These are phyloP conservation scores for Dendronephthya gigantea DNA, from an alignment of 64 coral and sea anemone species.

Conservation along the genomic window DNA sequence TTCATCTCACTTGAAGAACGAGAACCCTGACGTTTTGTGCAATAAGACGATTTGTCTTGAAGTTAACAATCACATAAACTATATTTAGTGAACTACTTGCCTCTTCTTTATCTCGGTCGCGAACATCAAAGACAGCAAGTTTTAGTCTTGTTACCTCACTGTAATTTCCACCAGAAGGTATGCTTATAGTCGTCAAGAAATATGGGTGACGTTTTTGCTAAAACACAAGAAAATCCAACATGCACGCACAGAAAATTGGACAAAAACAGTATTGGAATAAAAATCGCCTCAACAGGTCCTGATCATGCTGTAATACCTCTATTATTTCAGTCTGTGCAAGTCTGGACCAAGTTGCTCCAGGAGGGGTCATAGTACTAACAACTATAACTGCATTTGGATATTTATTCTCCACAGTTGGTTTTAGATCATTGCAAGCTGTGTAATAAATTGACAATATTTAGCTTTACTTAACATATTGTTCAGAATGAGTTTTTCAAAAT, in stretches of 20 bases:
- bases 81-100: neutral
- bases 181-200: constrained; percentile 81
- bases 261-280: too few species aligned
- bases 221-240: neutral
- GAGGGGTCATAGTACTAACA: constrained; percentile 93
- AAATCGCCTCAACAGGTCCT: too few species aligned
- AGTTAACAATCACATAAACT: neutral
- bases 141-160: constrained; percentile 81
- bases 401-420: constrained; percentile 48
- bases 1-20: too few species aligned
- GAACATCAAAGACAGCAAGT: constrained; percentile 94
- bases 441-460: neutral
- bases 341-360: constrained; percentile 67
- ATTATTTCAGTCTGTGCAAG: constrained; percentile 98
- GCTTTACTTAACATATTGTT: too few species aligned
- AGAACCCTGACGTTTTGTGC: too few species aligned
- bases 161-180: constrained; percentile 55
- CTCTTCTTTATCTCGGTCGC: constrained; percentile 97
- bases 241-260: too few species aligned
- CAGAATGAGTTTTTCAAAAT: too few species aligned
- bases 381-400: constrained; percentile 93
- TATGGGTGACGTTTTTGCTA: constrained; percentile 81
- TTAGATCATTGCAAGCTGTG: constrained; percentile 63
- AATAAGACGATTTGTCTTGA: too few species aligned
- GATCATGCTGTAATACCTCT: too few species aligned